Conservation (phyloP, 2,888 invertebrate species). For the Brachylomia viminalis region DNA sequence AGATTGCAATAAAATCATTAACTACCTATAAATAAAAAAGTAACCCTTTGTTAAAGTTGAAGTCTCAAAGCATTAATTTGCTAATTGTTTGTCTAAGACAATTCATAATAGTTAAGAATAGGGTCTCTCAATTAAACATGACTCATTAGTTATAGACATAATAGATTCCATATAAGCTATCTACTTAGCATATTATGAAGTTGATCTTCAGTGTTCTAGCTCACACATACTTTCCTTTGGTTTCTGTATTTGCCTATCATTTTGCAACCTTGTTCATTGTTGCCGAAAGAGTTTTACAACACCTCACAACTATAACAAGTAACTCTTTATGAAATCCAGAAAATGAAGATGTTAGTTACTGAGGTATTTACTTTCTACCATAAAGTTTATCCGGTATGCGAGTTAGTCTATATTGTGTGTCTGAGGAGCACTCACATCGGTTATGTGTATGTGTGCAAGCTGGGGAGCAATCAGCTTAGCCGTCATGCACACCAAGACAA, state of each 20-base stretch:
- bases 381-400: not conserved
- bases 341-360: not conserved
- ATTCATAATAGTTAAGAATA: not conserved
- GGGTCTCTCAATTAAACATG: not conserved
- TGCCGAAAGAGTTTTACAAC: not conserved
- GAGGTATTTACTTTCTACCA: not conserved
- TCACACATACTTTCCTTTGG: not conserved
- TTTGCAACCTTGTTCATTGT: not conserved
- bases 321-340: not conserved
- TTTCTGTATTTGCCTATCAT: not conserved
- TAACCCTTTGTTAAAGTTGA: not conserved
- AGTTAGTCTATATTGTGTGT: not conserved
- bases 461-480: not conserved
- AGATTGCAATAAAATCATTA: not conserved
- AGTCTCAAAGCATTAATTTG: not conserved
- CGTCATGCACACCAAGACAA: too few relatives aligned
- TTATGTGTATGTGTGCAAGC: not conserved
- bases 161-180: not conserved
- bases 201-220: not conserved
- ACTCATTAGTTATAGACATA: not conserved
- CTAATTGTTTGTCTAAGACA: not conserved
- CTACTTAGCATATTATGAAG: too few relatives aligned
- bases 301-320: not conserved
- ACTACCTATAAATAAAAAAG: too few relatives aligned
- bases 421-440: not conserved